Evolutionary conservation across 2,888 invertebrate species (phyloP), one percentile per base, ranked within the genome.

Genomic region (Isoperla grammatica): DNA sequence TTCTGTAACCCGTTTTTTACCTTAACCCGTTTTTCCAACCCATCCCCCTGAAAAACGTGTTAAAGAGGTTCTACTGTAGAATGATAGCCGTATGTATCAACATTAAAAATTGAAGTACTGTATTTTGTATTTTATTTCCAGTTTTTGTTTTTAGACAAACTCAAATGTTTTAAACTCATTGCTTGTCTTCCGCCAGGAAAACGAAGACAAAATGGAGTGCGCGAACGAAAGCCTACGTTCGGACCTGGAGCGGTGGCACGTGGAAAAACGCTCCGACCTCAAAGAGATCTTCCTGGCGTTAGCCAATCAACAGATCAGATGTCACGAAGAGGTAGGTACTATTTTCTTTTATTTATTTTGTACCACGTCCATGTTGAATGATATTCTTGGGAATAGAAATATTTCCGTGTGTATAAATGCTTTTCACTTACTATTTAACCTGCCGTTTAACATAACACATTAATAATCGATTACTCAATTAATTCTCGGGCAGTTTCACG

Each of bases 161-260:
- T n/a, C n/a, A n/a, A n/a, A n/a, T n/a, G n/a, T n/a, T n/a, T n/a
- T n/a, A n/a, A n/a, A n/a, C n/a, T 20, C 8, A 19, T 13, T 56
- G 23, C 20, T 49, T 17, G n/a, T 57, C 22, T 49, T 42, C 20
- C 45, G 60, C 8, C 63, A 78, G 77, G 68, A 73, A 48, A 74
- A 73, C 57, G 82, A 82, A 69, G 86, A 87, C 71, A 80, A 79
- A 67, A 74, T 84, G 48, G 85, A 85, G 69, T 84, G 84, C 68
- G 84, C 86, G 0, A 86, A 86, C 69, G 84, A 85, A 69, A 82
- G 84, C 69, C 72, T 87, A 23, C 75, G 83, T 55, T 83, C 85
- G 43, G 86, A 87, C 70, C 72, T 86, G 61, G 81, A 84, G 56
- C 75, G 85, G 60, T 87, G 86, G 86, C 81, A 84, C 64, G 69